phyloP scores from a whole-genome alignment of 2,113 vertebrate species.

The Megaceryle maxima region DNA sequence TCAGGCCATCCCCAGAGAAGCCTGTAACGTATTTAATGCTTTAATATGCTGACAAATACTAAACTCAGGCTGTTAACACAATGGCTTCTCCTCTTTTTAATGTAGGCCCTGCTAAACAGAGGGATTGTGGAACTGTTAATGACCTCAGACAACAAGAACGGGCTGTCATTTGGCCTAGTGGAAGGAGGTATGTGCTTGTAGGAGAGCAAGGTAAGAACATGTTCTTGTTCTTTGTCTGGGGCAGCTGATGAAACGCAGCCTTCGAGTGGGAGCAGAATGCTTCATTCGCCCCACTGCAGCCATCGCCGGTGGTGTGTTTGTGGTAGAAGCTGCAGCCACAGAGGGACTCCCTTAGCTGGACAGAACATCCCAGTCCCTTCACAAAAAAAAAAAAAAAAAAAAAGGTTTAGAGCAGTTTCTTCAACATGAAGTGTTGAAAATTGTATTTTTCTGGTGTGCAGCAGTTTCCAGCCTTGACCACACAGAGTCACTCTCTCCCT shows the following conservation, averaged over 20 bases:
- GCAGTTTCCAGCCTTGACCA: not conserved
- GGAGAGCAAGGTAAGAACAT: not conserved
- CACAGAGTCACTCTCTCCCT: constrained; percentile 44
- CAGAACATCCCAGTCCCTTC: not conserved
- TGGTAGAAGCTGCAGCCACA: not conserved
- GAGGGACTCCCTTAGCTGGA: not conserved
- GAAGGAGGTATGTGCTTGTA: constrained; percentile 82
- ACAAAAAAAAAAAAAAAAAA: not conserved
- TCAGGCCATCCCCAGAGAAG: not conserved
- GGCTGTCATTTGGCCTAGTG: constrained; percentile 75
- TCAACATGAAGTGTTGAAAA: rapidly evolving
- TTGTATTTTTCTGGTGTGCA: not conserved
- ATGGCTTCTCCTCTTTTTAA: not conserved
- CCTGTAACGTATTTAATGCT: not conserved
- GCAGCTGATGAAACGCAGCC: not conserved
- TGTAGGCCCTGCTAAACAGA: constrained; percentile 81
- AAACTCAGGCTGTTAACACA: not conserved
- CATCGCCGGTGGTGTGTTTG: not conserved
- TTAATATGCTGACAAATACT: not conserved
- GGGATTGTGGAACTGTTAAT: constrained; percentile 86
- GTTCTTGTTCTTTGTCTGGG: not conserved
- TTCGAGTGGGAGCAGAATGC: no score
- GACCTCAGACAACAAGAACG: constrained; percentile 85
- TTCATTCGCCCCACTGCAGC: not conserved
- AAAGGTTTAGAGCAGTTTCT: not conserved